Evolutionary conservation across 2,888 invertebrate genomes (phyloP), one percentile per base, ranked within the genome.

Genomic region (Athripsodes cinereus): DNA sequence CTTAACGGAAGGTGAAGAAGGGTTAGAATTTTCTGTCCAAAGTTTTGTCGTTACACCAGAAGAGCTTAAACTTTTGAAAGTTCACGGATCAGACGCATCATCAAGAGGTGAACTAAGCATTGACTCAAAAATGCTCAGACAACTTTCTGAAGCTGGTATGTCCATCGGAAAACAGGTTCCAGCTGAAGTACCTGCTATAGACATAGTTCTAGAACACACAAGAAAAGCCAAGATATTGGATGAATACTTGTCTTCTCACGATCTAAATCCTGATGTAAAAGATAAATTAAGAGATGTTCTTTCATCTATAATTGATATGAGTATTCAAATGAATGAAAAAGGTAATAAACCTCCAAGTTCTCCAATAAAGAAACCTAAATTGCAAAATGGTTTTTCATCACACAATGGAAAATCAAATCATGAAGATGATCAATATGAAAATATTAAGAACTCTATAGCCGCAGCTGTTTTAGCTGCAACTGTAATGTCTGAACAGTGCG

Each of bases 1-100:
- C 67, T 73, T 86, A 2, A 82, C 79, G 8, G 84, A 85, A 67
- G 84, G 83, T 1, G 81, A 83, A 52, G 84, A 84, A 68, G 84
- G 84, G 0, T 74, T 83, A 47, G 84, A 86, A 67, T 86, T 86
- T 69, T 86, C 85, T 1, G 85, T 87, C 1, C 86, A 87, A 73
- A 86, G 86, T 63, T 87, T 86, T 67, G 74, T 78, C 22, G 78
- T 78, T 22, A 79, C 79, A 47, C 79, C 78, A 21, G 78, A 79
- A 69, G 79, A 79, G 65, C 66, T 79, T 1, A 78, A 78, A 66
- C 64, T 78, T 53, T 66, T 78, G 20, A 79, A 78, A 69, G 74
- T 79, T 0, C 78, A 77, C 70, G 79, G 77, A 1, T 59, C 55
- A 61, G 78, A 78, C 63, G 76, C 77, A 1, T 78, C 79, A 8